A percentile compares a stretch with the other conserved stretches of the same genome.
Conservation (phyloP, 2,797 vertebrate genomes). For the Acanthurus lineatus region DNA sequence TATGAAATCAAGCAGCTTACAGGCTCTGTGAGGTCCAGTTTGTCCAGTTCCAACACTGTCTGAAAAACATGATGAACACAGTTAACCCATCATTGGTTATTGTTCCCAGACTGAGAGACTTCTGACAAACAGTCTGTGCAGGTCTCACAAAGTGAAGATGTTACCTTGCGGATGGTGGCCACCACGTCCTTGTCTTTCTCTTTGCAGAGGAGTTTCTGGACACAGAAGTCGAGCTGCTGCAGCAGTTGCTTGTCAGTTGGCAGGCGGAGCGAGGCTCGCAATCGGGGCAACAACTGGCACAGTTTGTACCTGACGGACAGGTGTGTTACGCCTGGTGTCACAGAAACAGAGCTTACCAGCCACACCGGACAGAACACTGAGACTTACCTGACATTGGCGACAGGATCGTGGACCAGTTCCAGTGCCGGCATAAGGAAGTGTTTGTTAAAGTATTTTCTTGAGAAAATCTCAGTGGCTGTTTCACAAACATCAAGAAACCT, state of each 20-base stretch:
- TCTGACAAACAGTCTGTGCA: background rate
- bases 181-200: constrained; percentile 97
- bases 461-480: constrained; percentile 94
- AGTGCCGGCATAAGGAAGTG: constrained; percentile 92
- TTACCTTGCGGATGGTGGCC: constrained; percentile 90
- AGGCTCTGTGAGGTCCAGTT: constrained; percentile 93
- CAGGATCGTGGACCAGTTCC: constrained; percentile 94
- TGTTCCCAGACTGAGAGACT: background rate
- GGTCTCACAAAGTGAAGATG: background rate
- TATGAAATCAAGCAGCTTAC: constrained; percentile 81
- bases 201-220: constrained; percentile 92
- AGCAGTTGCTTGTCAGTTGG: constrained; percentile 93
- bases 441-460: constrained; percentile 96
- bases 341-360: background rate
- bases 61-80: constrained; percentile 67
- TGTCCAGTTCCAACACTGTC: constrained; percentile 95
- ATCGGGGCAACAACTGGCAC: constrained; percentile 92
- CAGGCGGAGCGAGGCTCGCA: constrained; percentile 91
- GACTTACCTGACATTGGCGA: constrained; percentile 94
- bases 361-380: background rate
- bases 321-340: background rate
- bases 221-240: constrained; percentile 93
- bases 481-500: constrained; percentile 96
- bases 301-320: constrained; percentile 87
- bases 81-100: constrained; percentile 16